Conservation (phyloP, 2,113 vertebrate species). For the Emydura subglobosa region DNA sequence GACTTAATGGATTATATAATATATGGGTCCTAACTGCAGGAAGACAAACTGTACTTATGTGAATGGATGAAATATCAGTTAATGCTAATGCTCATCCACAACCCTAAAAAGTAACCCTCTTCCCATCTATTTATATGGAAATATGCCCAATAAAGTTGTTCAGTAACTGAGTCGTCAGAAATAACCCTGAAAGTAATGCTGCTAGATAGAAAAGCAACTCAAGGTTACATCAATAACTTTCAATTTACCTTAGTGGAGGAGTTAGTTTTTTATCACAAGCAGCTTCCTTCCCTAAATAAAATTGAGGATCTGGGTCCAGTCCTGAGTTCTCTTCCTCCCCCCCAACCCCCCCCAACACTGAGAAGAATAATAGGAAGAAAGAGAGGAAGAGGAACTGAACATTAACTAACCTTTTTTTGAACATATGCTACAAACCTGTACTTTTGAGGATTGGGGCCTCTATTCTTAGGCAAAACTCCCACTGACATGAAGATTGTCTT, state of each 20-base stretch:
- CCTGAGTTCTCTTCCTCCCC: background rate
- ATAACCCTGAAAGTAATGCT: background rate
- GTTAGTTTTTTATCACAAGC: rapidly evolving
- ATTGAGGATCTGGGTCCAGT: rapidly evolving
- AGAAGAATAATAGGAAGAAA: rapidly evolving
- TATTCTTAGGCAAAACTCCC: background rate
- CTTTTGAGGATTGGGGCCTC: background rate
- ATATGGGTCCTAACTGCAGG: background rate
- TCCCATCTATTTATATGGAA: rapidly evolving
- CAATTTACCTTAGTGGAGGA: background rate
- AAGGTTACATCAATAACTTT: rapidly evolving
- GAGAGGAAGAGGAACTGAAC: rapidly evolving
- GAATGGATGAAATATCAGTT: rapidly evolving
- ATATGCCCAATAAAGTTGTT: rapidly evolving
- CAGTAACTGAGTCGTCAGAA: rapidly evolving
- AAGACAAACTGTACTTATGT: rapidly evolving
- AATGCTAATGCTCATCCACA: background rate
- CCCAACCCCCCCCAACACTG: background rate
- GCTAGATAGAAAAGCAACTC: rapidly evolving
- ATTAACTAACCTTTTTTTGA: rapidly evolving
- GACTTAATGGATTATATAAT: background rate
- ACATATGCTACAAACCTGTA: background rate
- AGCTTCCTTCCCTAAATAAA: background rate
- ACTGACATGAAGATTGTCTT: background rate
- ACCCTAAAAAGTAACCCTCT: background rate